Base-by-base conservation (phyloP, 2,888 invertebrate species). In the Blastobasis adustella region DNA sequence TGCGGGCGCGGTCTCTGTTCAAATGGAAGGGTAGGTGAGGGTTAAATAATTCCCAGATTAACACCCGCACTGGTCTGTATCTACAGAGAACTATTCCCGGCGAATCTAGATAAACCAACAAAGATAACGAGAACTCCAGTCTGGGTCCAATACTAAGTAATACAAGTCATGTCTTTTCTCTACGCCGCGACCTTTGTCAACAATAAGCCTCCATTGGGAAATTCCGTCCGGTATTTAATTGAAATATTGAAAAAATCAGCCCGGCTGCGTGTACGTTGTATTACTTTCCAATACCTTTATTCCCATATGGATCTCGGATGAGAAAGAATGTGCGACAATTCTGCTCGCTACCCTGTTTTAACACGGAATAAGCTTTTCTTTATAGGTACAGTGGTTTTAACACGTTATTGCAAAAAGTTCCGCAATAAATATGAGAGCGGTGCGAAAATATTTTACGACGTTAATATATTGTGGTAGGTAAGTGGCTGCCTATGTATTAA, bases 251-350 rank as follows among this genome's bases (percentile, higher is more conserved):
- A 56, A 60, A 62, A 59, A 23, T 63, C 55, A 60, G 52, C 36
- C 53, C 50, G 56, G 58, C 58, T 58, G 63, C 61, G 55, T 59
- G 55, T 55, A 63, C 63, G 67, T 56, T 51, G 61, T 62, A 68
- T 70, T 66, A 62, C 55, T 61, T 62, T 59, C 56, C 66, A 62
- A 67, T 68, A 66, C 58, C 55, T 63, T 53, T 58, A 62, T 60
- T 65, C 65, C 64, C 62, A 55, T 52, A 58, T 58, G 66, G 49
- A 55, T 23, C 23, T 23, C 23, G 23, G 23, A 23, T 23, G 23
- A 23, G 23, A 23, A 23, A 23, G 23, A 23, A 23, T 23, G 23
- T 23, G 23, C 23, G 23, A 23, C 23, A 23, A 23, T 23, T 23
- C 23, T 23, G 23, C 23, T 23, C 23, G 23, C 23, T 23, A 3